A percentile compares a stretch with the other conserved stretches of the same genome.
phyloP scores from a whole-genome alignment of 2,888 invertebrate genomes.

The Thalpophila matura region DNA sequence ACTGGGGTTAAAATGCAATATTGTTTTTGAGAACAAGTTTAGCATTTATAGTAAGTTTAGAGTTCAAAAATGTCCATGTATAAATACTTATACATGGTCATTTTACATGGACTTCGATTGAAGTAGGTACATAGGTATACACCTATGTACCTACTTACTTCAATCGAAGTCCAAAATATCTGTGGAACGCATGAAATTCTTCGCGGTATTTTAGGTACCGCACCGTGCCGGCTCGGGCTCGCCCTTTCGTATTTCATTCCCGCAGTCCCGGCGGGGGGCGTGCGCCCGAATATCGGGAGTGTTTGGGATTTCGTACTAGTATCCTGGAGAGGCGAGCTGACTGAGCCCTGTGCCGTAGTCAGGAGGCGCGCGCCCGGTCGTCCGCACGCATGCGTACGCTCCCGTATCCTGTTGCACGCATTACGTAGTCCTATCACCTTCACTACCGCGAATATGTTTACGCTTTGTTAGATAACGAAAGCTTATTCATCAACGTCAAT shows the following conservation, averaged over 20 bases:
- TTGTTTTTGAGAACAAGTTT: too few relatives aligned
- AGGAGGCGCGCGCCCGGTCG: conserved; percentile 77
- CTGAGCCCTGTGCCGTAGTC: conserved; percentile 73
- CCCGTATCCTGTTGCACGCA: conserved; percentile 78
- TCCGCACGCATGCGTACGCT: conserved; percentile 83
- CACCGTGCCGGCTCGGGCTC: conserved; percentile 48
- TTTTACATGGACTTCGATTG: neutral
- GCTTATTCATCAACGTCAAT: conserved; percentile 16
- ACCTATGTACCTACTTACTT: conserved; percentile 26
- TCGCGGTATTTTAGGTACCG: conserved; percentile 52
- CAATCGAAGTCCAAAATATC: conserved; percentile 46
- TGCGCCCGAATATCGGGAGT: conserved; percentile 68
- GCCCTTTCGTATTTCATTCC: conserved; percentile 57
- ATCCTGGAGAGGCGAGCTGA: conserved; percentile 66
- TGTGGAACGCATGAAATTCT: conserved; percentile 53
- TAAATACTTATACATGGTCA: too few relatives aligned
- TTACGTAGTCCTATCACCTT: conserved; percentile 54
- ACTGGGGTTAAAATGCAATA: too few relatives aligned
- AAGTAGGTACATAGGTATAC: too few relatives aligned
- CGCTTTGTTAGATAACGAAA: conserved; percentile 49
- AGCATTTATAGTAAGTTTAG: too few relatives aligned
- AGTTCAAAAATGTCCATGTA: too few relatives aligned
- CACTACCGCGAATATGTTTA: conserved; percentile 51
- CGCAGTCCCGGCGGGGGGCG: conserved; percentile 74
- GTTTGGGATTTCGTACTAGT: conserved; percentile 70